These are phyloP conservation scores for Drosophila elegans DNA, from an alignment of 1,140 invertebrate species.

Conservation along the genomic window DNA sequence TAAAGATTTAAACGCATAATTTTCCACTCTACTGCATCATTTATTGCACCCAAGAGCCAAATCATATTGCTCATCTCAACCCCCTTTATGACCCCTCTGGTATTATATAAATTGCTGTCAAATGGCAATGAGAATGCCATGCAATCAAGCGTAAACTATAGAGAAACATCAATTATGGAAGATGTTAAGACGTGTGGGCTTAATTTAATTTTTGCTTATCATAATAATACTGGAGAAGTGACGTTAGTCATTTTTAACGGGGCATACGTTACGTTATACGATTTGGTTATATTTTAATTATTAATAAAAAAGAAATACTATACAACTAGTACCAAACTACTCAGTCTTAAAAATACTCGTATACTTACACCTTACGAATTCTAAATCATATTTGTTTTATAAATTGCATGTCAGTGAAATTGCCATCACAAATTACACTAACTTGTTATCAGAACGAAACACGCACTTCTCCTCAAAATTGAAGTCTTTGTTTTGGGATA, in stretches of 20 bases:
- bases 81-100: not conserved
- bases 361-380: too few species aligned
- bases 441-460: too few species aligned
- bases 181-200: conserved; percentile 33
- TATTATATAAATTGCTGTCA: conserved; percentile 31
- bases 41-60: conserved; percentile 33
- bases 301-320: too few species aligned
- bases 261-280: not conserved
- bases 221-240: not conserved
- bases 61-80: conserved; percentile 3
- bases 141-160: conserved; percentile 69
- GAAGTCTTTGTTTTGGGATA: too few species aligned
- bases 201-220: conserved; percentile 37
- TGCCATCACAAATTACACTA: too few species aligned
- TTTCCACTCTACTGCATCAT: conserved; percentile 47
- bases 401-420: too few species aligned
- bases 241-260: not conserved
- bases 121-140: conserved; percentile 43
- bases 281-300: not conserved
- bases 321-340: too few species aligned
- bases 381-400: too few species aligned
- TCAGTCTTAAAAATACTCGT: too few species aligned
- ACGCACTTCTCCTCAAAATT: too few species aligned
- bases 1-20: conserved; percentile 42
- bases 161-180: conserved; percentile 46